These are phyloP conservation scores for Pachyramphus minor DNA, from an alignment of 2,113 vertebrate genomes.

Conservation along the genomic window DNA sequence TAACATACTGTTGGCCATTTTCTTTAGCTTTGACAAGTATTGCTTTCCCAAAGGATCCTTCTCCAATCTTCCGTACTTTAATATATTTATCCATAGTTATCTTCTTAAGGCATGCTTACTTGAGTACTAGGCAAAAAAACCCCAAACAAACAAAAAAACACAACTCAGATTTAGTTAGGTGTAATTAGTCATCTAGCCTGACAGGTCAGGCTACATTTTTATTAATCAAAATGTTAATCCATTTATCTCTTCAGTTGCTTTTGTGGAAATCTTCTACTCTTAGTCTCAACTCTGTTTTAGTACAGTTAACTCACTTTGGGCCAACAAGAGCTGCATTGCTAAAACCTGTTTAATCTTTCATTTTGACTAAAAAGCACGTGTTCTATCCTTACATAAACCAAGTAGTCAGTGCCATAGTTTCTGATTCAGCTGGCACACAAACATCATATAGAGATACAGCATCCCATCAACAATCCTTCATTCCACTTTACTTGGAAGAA, in stretches of 20 bases:
- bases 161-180: neutral
- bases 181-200: neutral
- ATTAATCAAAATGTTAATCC: neutral
- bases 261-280: neutral
- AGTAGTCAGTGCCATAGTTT: neutral
- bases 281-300: neutral
- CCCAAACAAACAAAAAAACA: accelerated
- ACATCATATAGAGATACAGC: neutral
- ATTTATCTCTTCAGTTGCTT: neutral
- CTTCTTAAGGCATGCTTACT: constrained; percentile 73
- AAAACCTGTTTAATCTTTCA: neutral
- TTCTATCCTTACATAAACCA: neutral
- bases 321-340: neutral
- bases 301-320: neutral
- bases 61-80: constrained; percentile 91
- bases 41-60: constrained; percentile 97
- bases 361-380: neutral
- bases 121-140: constrained; percentile 40
- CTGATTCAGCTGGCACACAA: neutral
- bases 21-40: constrained; percentile 90
- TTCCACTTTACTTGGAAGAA: neutral
- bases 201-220: neutral
- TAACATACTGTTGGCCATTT: constrained; percentile 91
- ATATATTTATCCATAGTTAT: constrained; percentile 92
- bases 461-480: neutral